These are phyloP conservation scores for Drosophila eugracilis DNA, from an alignment of 1,140 invertebrate genomes.

Conservation along the genomic window DNA sequence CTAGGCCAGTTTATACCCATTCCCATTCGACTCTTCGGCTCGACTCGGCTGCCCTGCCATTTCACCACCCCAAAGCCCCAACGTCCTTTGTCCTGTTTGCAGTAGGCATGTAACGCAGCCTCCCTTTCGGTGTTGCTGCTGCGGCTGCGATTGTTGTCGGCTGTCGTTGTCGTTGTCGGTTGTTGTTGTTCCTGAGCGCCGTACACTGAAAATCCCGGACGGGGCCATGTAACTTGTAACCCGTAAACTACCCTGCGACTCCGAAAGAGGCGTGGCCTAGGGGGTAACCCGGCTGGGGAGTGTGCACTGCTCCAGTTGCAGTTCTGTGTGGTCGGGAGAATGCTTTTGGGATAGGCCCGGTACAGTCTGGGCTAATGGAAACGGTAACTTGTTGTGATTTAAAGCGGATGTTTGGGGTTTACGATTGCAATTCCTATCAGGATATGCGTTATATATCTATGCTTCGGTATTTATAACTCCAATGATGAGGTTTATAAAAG, in stretches of 20 bases:
- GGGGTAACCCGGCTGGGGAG: background rate
- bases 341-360: background rate
- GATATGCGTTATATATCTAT: too few species aligned
- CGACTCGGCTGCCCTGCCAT: too few species aligned
- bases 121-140: conserved; percentile 5
- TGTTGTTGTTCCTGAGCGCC: conserved; percentile 61
- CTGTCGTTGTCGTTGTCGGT: conserved; percentile 1
- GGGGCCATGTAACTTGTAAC: conserved; percentile 58
- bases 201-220: conserved; percentile 52
- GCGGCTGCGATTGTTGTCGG: background rate
- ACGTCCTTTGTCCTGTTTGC: conserved; percentile 13
- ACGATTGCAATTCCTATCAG: background rate
- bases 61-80: conserved; percentile 3
- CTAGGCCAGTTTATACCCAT: background rate
- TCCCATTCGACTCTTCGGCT: conserved; percentile 35
- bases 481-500: too few species aligned
- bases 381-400: conserved; percentile 28
- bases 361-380: conserved; percentile 23
- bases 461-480: too few species aligned
- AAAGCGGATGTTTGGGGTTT: conserved; percentile 19
- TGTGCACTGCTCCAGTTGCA: background rate
- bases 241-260: background rate
- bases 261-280: background rate
- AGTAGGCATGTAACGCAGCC: conserved; percentile 24
- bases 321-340: background rate